Percentiles rank a stretch among this genome's conserved stretches.
Evolutionary conservation across 2,888 invertebrate species (phyloP).

Genomic region (Yponomeuta cagnagella): DNA sequence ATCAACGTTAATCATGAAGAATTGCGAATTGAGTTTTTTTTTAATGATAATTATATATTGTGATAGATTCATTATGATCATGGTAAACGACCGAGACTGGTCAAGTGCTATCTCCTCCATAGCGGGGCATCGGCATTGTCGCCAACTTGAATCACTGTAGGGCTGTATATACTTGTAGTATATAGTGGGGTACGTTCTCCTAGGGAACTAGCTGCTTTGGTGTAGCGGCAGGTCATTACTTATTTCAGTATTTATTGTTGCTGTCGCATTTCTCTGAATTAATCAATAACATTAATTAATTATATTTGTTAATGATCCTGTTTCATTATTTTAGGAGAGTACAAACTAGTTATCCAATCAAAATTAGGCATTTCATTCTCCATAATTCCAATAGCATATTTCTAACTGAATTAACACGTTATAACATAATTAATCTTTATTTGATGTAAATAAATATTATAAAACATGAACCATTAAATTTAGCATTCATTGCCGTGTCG

Average conservation of each 20-base stretch:
- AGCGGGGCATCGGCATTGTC: not conserved
- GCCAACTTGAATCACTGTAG: not conserved
- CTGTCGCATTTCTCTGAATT: conserved; percentile 1
- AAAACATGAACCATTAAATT: conserved; percentile 14
- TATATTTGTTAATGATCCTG: conserved; percentile 49
- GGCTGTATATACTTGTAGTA: conserved; percentile 10
- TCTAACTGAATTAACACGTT: conserved; percentile 26
- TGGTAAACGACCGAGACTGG: not conserved
- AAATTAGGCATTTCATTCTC: conserved; percentile 27
- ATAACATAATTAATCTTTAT: conserved; percentile 9
- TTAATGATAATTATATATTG: not conserved
- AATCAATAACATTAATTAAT: not conserved
- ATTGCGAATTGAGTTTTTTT: conserved; percentile 2
- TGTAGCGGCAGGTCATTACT: conserved; percentile 4
- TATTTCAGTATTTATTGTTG: conserved; percentile 14
- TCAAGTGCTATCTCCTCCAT: not conserved
- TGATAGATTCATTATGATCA: conserved; percentile 1
- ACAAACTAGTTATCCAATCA: conserved; percentile 59
- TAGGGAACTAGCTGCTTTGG: conserved; percentile 7
- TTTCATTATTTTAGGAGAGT: conserved; percentile 69
- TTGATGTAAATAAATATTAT: conserved; percentile 19
- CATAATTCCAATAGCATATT: conserved; percentile 32
- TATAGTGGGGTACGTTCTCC: not conserved
- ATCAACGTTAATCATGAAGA: not conserved
- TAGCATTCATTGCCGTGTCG: conserved; percentile 12